phyloP scores from a whole-genome alignment of 2,888 invertebrate genomes.

The Epiblema foenella region DNA sequence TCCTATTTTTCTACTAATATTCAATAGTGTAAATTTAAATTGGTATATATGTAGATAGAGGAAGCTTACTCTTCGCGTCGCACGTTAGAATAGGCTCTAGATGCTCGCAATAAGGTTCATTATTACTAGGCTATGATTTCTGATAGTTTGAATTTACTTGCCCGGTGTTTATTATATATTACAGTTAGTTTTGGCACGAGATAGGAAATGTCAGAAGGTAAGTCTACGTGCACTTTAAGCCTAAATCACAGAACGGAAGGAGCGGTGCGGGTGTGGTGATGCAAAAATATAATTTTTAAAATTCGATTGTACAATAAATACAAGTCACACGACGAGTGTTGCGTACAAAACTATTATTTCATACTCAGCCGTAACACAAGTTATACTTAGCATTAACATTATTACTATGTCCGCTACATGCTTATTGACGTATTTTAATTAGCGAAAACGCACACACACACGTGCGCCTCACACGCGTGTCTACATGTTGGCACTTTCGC shows the following conservation, averaged over 20 bases:
- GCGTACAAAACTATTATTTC: slow-evolving; percentile 67
- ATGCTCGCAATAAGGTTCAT: slow-evolving; percentile 18
- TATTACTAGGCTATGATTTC: slow-evolving; percentile 32
- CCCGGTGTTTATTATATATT: slow-evolving; percentile 35
- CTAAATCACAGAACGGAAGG: slow-evolving; percentile 82
- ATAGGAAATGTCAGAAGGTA: slow-evolving; percentile 67
- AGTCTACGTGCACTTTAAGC: slow-evolving; percentile 71
- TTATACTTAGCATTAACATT: slow-evolving; percentile 57
- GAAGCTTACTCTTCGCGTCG: neutral
- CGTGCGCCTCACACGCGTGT: no score
- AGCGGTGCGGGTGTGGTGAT: slow-evolving; percentile 74
- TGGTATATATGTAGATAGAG: slow-evolving; percentile 19
- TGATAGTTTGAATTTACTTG: slow-evolving; percentile 23
- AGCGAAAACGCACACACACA: no score
- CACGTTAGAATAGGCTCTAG: slow-evolving; percentile 2
- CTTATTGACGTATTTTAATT: slow-evolving; percentile 71
- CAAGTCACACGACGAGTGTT: slow-evolving; percentile 54
- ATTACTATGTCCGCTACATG: slow-evolving; percentile 57
- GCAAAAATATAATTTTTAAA: slow-evolving; percentile 74
- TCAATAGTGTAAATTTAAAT: slow-evolving; percentile 16
- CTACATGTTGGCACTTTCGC: slow-evolving; percentile 67
- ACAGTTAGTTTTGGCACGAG: slow-evolving; percentile 74
- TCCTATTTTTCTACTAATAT: slow-evolving; percentile 33
- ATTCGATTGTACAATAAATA: slow-evolving; percentile 59
- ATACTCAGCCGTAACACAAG: slow-evolving; percentile 57